Conservation (phyloP, 2,888 invertebrate species). For the Dryobota labecula region DNA sequence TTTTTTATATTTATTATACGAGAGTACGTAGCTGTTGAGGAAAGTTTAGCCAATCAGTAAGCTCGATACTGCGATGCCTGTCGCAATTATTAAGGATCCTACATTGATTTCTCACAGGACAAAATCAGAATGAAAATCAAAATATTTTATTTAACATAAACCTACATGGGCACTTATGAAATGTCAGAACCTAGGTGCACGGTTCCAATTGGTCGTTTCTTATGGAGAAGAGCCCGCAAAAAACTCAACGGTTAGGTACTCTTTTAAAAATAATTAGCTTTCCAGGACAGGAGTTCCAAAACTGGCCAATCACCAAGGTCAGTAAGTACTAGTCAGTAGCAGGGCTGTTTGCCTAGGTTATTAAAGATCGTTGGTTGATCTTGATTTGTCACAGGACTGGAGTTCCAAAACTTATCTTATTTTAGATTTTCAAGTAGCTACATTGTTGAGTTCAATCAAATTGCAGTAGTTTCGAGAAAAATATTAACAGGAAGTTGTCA, state of each 20-base stretch:
- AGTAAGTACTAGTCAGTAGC: background rate
- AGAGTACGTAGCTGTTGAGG: too few species aligned
- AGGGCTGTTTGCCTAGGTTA: background rate
- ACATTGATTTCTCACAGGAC: background rate
- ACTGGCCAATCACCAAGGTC: background rate
- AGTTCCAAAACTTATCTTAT: background rate
- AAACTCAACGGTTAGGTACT: background rate
- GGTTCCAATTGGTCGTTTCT: background rate
- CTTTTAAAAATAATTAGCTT: background rate
- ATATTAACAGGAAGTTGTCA: background rate
- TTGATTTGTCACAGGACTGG: background rate
- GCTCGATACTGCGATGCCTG: background rate
- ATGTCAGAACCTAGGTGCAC: background rate
- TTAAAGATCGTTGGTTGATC: background rate
- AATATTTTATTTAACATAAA: background rate
- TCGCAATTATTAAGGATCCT: background rate
- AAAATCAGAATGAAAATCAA: background rate
- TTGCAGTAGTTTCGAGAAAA: background rate
- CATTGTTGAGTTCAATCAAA: background rate
- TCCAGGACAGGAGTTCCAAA: background rate
- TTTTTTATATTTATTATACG: too few species aligned
- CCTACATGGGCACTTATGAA: background rate
- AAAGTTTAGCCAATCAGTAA: background rate
- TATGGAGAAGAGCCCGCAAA: background rate
- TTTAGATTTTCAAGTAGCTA: background rate